phyloP scores from a whole-genome alignment of 2,113 vertebrate species.

The Engystomops pustulosus region DNA sequence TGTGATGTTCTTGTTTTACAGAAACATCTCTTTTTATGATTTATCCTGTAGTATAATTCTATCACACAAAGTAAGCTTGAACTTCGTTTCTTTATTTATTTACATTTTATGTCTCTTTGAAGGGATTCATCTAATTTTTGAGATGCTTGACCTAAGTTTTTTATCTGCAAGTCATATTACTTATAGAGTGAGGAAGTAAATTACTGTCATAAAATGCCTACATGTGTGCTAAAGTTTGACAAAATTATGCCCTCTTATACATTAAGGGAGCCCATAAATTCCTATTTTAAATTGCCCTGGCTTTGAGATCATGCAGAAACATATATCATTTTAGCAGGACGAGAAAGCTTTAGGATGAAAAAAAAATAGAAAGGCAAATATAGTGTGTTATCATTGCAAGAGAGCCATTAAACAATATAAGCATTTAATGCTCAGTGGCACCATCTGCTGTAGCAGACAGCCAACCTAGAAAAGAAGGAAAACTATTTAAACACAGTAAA shows the following conservation, averaged over 20 bases:
- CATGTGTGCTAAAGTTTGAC: conserved; percentile 59
- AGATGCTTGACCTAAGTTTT: conserved; percentile 60
- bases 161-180: conserved; percentile 60
- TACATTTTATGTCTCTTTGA: conserved; percentile 59
- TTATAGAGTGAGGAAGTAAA: conserved; percentile 60
- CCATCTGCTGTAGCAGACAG: conserved; percentile 31
- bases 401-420: conserved; percentile 46
- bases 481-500: neutral
- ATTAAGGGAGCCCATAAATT: conserved; percentile 60
- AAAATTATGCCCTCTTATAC: conserved; percentile 61
- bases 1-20: conserved; percentile 42
- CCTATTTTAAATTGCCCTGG: conserved; percentile 59
- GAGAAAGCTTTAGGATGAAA: conserved; percentile 16
- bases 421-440: conserved; percentile 28
- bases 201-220: conserved; percentile 60
- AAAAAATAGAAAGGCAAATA: conserved; percentile 26
- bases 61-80: conserved; percentile 57
- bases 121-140: conserved; percentile 61
- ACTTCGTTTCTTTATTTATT: conserved; percentile 59
- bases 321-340: conserved; percentile 54
- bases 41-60: conserved; percentile 55
- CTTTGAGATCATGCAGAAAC: conserved; percentile 58
- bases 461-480: neutral
- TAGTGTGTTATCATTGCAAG: conserved; percentile 21
- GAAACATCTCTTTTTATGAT: conserved; percentile 58